phyloP scores from a whole-genome alignment of 2,888 invertebrate genomes.

The Dryobota labecula region DNA sequence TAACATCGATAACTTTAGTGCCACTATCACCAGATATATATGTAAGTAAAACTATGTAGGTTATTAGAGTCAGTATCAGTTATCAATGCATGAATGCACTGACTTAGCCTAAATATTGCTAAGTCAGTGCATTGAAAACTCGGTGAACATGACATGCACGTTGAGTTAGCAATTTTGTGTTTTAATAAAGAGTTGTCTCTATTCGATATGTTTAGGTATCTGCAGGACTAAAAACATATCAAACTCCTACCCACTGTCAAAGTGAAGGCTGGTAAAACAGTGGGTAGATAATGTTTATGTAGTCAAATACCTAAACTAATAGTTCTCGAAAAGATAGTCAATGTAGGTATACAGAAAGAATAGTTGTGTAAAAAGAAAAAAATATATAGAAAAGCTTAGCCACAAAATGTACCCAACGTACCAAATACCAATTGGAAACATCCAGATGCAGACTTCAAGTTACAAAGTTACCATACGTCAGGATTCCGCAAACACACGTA shows the following conservation, averaged over 20 bases:
- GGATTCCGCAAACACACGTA: constrained; percentile 63
- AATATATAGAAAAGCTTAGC: constrained; percentile 49
- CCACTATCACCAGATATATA: constrained; percentile 28
- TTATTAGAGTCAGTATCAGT: constrained; percentile 7
- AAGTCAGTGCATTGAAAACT: constrained; percentile 14
- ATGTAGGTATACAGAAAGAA: constrained; percentile 31
- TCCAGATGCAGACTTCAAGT: constrained; percentile 66
- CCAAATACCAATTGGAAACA: constrained; percentile 74
- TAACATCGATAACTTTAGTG: constrained; percentile 20
- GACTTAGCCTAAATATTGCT: constrained; percentile 22
- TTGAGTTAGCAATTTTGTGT: constrained; percentile 28
- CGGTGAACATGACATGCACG: constrained; percentile 21
- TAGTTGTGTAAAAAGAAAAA: constrained; percentile 48
- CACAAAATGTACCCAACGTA: constrained; percentile 90
- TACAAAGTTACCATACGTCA: constrained; percentile 48
- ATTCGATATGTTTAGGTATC: constrained; percentile 37
- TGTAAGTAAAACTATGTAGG: not conserved
- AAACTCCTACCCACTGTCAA: constrained; percentile 6
- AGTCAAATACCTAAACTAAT: constrained; percentile 26
- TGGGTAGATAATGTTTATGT: constrained; percentile 5
- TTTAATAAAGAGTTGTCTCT: constrained; percentile 1
- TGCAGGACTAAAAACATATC: constrained; percentile 1
- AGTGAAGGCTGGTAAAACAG: constrained; percentile 13
- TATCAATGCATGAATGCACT: constrained; percentile 21
- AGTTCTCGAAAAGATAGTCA: constrained; percentile 10